Evolutionary conservation across 2,797 vertebrate genomes (phyloP), one percentile per base, ranked within the genome.

Genomic region (Thamnophis elegans): DNA sequence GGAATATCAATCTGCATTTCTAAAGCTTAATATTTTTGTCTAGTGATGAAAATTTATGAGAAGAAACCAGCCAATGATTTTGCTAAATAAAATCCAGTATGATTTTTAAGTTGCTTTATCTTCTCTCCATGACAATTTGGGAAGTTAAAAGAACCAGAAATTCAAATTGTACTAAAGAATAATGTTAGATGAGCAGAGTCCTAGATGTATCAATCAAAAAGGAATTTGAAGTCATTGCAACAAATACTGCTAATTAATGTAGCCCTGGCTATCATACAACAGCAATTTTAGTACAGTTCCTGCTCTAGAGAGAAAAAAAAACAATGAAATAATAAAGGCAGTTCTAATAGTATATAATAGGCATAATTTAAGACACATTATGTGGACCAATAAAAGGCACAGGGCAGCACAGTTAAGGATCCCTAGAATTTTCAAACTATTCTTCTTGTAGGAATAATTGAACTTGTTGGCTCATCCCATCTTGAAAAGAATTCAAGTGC

Each of bases 241-340:
- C 89, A 96, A 94, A 92, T 93, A 94, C 88, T 93, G 62, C 92
- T 95, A 93, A 97, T 95, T 95, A 94, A 96, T 93, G 89, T 73
- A 94, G 94, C 87, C 94, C 78, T 94, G 95, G 96, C 89, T 95
- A 93, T 94, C 94, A 90, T 36, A 91, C 94, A 93, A 96, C 91
- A 93, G 88, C 87, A 95, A 93, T 93, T 95, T 96, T 94, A 87
- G 86, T 88, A 89, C 88, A 94, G 51, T 53, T 91, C 12, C 42
- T 95, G 32, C 51, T 32, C 92, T 94, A 55, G 89, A 95, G 95
- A 96, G n/a, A 94, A 92, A 95, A 91, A 91, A 95, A 78, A 93
- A 47, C 95, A 97, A 95, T 93, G 92, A 90, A 95, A 85, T 92
- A 95, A 95, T 94, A 94, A 93, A 85, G n/a, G 68, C 68, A 90